A percentile compares a stretch with the other conserved stretches of the same genome.
phyloP scores from a whole-genome alignment of 2,888 invertebrate genomes.

The Plagodis pulveraria region DNA sequence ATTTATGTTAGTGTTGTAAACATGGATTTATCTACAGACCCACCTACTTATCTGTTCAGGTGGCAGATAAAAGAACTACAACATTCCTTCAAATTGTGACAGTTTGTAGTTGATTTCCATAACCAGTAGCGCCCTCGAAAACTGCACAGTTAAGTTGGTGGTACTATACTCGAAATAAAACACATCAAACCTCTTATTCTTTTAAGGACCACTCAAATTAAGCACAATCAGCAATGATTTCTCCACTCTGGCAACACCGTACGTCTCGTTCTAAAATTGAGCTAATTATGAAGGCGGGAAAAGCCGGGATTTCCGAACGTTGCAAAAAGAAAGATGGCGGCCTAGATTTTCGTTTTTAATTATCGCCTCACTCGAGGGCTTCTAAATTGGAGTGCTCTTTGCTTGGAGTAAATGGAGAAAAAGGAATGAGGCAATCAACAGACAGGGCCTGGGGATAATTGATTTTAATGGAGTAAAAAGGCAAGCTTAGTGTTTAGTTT shows the following conservation, averaged over 20 bases:
- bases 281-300: conserved; percentile 66
- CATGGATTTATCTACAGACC: no score
- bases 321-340: conserved; percentile 56
- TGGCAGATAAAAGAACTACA: no score
- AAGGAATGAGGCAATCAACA: conserved; percentile 35
- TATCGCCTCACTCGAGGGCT: conserved; percentile 47
- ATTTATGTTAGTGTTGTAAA: no score
- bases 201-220: conserved; percentile 41
- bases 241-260: conserved; percentile 55
- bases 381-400: conserved; percentile 51
- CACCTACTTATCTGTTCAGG: no score
- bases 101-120: no score
- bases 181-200: conserved; percentile 18
- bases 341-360: conserved; percentile 64
- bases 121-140: no score
- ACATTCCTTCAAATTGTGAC: no score
- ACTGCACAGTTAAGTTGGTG: no score
- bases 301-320: conserved; percentile 58
- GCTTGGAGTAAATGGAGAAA: conserved; percentile 37
- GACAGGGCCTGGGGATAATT: conserved; percentile 32
- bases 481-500: conserved; percentile 19
- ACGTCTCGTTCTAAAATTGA: conserved; percentile 65
- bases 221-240: conserved; percentile 41
- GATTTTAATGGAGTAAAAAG: conserved; percentile 31
- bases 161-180: neutral